These are phyloP conservation scores for Acrocera orbiculus DNA, from an alignment of 2,888 invertebrate genomes.

Conservation along the genomic window DNA sequence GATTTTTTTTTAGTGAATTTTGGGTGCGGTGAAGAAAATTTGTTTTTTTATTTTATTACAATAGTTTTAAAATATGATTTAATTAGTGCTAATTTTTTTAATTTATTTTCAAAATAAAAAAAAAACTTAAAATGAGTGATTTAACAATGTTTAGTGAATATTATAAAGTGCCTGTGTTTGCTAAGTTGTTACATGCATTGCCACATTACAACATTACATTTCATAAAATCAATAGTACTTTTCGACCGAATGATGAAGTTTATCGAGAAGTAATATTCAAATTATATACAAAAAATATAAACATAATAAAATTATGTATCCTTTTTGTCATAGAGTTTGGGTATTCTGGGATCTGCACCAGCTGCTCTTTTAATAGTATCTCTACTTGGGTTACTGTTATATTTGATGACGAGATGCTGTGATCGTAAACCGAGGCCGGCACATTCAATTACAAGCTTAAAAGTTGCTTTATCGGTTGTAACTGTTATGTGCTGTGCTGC, in stretches of 20 bases:
- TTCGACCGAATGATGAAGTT: constrained; percentile 73
- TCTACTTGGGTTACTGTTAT: constrained; percentile 71
- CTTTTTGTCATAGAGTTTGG: constrained; percentile 52
- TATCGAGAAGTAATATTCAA: constrained; percentile 62
- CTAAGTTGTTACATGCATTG: constrained; percentile 70
- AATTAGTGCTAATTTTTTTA: too few relatives aligned
- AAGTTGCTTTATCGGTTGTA: constrained; percentile 60
- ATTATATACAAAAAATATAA: too few relatives aligned
- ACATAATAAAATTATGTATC: too few relatives aligned
- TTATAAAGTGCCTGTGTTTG: constrained; percentile 69
- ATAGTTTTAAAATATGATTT: too few relatives aligned
- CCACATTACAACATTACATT: constrained; percentile 86
- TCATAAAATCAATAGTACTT: constrained; percentile 77
- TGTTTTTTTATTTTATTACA: too few relatives aligned
- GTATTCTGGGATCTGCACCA: constrained; percentile 85
- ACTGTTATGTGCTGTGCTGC: constrained; percentile 80
- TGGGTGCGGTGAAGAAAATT: too few relatives aligned
- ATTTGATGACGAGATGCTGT: constrained; percentile 88
- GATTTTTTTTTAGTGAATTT: too few relatives aligned
- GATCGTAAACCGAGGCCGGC: constrained; percentile 81
- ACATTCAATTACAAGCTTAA: constrained; percentile 72
- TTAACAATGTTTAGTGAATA: not conserved
- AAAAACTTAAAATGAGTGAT: not conserved
- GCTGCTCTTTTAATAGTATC: constrained; percentile 85
- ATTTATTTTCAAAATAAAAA: too few relatives aligned